Evolutionary conservation across 2,797 vertebrate genomes (phyloP).

Genomic region (Tympanoctomys barrerae): DNA sequence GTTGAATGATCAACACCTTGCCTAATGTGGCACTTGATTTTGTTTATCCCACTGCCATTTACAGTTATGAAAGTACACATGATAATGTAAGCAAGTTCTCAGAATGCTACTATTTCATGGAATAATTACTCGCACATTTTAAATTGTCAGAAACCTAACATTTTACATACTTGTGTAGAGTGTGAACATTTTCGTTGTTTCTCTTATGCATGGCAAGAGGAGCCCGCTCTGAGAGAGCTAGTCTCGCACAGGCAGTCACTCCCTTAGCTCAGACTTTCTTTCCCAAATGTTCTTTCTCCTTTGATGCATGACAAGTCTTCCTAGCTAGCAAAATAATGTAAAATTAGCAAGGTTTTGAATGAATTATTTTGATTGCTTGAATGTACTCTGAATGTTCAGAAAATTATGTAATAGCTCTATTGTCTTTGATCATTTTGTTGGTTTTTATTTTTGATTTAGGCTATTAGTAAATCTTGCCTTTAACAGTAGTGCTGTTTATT

Average conservation of each 20-base stretch:
- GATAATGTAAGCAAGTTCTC: background rate
- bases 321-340: background rate
- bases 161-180: background rate
- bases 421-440: background rate
- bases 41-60: conserved; percentile 1
- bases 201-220: background rate
- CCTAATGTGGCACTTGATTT: background rate
- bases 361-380: background rate
- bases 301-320: background rate
- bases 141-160: background rate
- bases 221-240: accelerated
- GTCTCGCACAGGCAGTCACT: background rate
- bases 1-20: background rate
- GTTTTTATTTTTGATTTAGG: conserved; percentile 43
- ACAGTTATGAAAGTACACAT: background rate
- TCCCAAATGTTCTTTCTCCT: background rate
- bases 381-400: conserved; percentile 28
- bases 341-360: background rate
- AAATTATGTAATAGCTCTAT: conserved; percentile 5
- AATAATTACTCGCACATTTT: background rate
- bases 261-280: background rate
- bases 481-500: background rate
- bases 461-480: conserved; percentile 3
- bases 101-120: background rate
- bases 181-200: background rate